A percentile compares a stretch with the other conserved stretches of the same genome.
Evolutionary conservation across 2,888 invertebrate species (phyloP).

Genomic region (Corbicula japonica): DNA sequence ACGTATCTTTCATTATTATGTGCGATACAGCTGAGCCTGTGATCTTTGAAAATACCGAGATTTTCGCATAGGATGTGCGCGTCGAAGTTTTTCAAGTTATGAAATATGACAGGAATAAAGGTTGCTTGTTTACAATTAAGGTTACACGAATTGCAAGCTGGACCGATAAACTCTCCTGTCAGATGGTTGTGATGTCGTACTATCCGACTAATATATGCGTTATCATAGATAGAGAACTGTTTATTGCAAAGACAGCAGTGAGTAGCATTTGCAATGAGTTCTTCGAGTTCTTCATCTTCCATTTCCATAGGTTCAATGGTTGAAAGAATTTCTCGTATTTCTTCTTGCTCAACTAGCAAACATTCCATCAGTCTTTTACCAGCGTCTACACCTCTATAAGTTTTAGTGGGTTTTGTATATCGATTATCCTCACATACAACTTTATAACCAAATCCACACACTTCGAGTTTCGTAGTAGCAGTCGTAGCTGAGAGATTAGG

Average conservation of each 20-base stretch:
- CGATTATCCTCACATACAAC: constrained; percentile 39
- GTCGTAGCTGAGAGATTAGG: too few species aligned
- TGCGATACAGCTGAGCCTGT: constrained; percentile 20
- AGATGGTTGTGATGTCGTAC: constrained; percentile 45
- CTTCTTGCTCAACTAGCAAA: constrained; percentile 44
- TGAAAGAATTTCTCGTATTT: constrained; percentile 35
- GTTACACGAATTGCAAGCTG: constrained; percentile 37
- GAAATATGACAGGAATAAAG: constrained; percentile 36
- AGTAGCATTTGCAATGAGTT: constrained; percentile 18
- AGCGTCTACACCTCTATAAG: constrained; percentile 44
- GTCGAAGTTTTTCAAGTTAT: too few species aligned
- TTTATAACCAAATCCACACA: constrained; percentile 50
- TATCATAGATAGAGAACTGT: neutral
- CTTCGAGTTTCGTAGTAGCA: constrained; percentile 29
- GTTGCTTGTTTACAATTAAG: constrained; percentile 31
- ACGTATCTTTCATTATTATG: constrained; percentile 50
- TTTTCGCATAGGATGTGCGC: constrained; percentile 26
- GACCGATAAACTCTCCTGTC: constrained; percentile 28
- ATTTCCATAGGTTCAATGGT: constrained; percentile 37
- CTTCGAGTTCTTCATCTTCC: too few species aligned
- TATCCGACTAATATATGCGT: neutral
- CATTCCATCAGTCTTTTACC: constrained; percentile 35
- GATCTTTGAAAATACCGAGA: constrained; percentile 33
- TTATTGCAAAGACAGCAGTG: constrained; percentile 34
- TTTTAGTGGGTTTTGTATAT: constrained; percentile 47